Conservation (phyloP, 2,888 invertebrate species). For the Sisyra terminalis region DNA sequence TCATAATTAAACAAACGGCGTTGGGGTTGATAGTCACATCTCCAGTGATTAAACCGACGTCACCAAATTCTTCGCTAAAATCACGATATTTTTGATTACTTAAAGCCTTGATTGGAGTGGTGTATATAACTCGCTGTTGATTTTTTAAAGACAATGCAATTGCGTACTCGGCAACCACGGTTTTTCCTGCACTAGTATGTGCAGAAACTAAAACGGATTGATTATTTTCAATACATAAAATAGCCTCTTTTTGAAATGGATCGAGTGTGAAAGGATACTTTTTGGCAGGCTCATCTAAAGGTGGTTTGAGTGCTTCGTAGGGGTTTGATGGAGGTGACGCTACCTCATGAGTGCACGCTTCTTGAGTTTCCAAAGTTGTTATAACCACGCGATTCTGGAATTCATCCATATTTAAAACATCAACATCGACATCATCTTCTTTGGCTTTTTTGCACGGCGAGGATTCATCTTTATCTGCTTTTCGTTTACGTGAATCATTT, state of each 20-base stretch:
- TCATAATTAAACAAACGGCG: constrained; percentile 98
- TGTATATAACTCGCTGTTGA: constrained; percentile 97
- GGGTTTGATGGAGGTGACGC: constrained; percentile 80
- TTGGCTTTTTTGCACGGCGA: too few relatives aligned
- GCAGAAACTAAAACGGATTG: constrained; percentile 98
- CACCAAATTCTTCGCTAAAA: constrained; percentile 91
- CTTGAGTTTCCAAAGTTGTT: constrained; percentile 77
- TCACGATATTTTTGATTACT: constrained; percentile 99
- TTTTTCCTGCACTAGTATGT: constrained; percentile 99
- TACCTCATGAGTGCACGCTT: constrained; percentile 92
- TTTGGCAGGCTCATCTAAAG: constrained; percentile 61
- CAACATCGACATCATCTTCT: too few relatives aligned
- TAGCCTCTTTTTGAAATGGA: constrained; percentile 95
- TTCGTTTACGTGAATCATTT: too few relatives aligned
- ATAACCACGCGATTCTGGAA: constrained; percentile 68
- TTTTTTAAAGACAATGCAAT: constrained; percentile 86
- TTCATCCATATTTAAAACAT: constrained; percentile 46
- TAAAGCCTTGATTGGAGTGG: constrained; percentile 97
- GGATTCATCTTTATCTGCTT: too few relatives aligned
- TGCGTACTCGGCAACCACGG: constrained; percentile 97
- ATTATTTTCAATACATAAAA: constrained; percentile 91
- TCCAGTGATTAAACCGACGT: constrained; percentile 96
- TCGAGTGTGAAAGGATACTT: constrained; percentile 90
- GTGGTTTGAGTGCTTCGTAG: constrained; percentile 44
- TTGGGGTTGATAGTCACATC: constrained; percentile 98